Conservation (phyloP, 2,888 invertebrate genomes). For the Drosophila algonquin region DNA sequence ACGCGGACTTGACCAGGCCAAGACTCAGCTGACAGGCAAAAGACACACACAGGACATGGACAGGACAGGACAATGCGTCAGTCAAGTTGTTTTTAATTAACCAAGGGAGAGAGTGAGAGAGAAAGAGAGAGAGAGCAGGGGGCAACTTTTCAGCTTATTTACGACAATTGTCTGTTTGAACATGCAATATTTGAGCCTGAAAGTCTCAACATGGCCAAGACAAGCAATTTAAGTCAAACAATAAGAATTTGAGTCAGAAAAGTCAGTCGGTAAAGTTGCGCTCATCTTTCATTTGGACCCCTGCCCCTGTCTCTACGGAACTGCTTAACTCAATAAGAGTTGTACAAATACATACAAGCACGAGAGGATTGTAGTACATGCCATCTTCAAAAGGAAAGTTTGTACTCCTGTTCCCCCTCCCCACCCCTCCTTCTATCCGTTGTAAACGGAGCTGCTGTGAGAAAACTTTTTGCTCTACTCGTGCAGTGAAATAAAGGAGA, state of each 20-base stretch:
- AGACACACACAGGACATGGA: constrained; percentile 34
- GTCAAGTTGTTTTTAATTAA: constrained; percentile 64
- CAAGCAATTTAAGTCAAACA: constrained; percentile 73
- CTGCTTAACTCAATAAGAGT: constrained; percentile 78
- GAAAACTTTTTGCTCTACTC: constrained; percentile 47
- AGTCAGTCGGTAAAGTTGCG: constrained; percentile 45
- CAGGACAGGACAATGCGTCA: constrained; percentile 42
- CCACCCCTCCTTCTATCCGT: constrained; percentile 11
- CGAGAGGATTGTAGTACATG: constrained; percentile 25
- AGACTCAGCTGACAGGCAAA: constrained; percentile 22
- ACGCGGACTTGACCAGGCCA: constrained; percentile 53
- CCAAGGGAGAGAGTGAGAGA: constrained; percentile 1
- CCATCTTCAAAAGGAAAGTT: constrained; percentile 67
- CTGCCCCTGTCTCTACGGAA: constrained; percentile 54
- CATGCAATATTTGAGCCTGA: constrained; percentile 53
- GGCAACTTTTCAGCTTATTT: constrained; percentile 51
- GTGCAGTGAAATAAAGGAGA: not conserved
- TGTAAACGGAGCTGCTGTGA: constrained; percentile 63
- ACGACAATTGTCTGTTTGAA: constrained; percentile 59
- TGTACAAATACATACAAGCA: constrained; percentile 66
- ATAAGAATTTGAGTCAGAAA: constrained; percentile 44
- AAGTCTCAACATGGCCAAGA: constrained; percentile 20
- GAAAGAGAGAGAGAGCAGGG: constrained; percentile 7
- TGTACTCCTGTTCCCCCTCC: constrained; percentile 3
- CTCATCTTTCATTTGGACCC: not conserved